Evolutionary conservation across 2,113 vertebrate genomes (phyloP), one percentile per base, ranked within the genome.

Genomic region (Marmota monax): DNA sequence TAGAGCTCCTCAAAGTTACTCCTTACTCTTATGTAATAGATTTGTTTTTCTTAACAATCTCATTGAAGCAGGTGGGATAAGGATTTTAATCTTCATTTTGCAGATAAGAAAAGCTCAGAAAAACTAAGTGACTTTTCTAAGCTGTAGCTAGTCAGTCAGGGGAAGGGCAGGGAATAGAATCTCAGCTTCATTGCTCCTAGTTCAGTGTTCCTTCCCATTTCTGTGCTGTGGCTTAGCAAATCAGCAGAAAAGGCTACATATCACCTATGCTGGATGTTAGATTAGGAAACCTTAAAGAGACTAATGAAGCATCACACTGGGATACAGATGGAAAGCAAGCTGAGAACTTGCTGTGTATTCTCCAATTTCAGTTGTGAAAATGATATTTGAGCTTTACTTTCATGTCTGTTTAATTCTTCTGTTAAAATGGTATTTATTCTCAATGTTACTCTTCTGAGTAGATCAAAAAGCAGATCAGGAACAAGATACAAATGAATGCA

Each of bases 391-490:
- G 45, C 51, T 92, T 92, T 91, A 67, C 80, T 95, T 98, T 96
- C 67, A 48, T 92, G 93, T 95, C 67, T 96, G 69, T 87, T 85
- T 90, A 84, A 90, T 94, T 51, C 69, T 92, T 96, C 72, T 96
- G 37, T 92, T 97, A 97, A 98, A 97, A 88, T 97, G 97, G 93
- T 94, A 80, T 94, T 96, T 94, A 89, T 98, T 97, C 93, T 98
- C 94, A 72, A 96, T 98, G 92, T 98, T 97, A 92, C 98, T 97
- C 84, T 97, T 97, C 97, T 98, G 97, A 98, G 96, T 97, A 98
- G 98, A 98, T 98, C 96, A 0, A 29, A 98, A 98, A 97, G 88
- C 90, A 97, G 94, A 98, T 97, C 97, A 98, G 92, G 97, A 96
- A 77, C 94, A 91, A 98, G 97, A 97, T 91, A 97, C 97, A 97